Conservation (phyloP, 2,888 invertebrate species). For the Congeria kusceri region DNA sequence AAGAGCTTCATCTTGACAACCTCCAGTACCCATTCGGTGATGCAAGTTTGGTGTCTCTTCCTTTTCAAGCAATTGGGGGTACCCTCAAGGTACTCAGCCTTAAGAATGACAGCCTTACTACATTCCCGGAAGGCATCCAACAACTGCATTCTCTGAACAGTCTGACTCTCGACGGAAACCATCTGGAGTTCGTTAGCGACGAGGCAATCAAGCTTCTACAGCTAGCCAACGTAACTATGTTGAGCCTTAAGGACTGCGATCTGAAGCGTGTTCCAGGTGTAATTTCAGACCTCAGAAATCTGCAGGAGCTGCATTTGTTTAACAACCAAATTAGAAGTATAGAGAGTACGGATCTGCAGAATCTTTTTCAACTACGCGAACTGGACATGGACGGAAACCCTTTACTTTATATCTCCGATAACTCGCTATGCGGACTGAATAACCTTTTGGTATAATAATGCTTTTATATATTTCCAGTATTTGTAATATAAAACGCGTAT, state of each 20-base stretch:
- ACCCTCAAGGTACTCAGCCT: slow-evolving; percentile 61
- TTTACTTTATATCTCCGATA: slow-evolving; percentile 65
- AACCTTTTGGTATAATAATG: slow-evolving; percentile 32
- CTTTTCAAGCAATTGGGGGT: slow-evolving; percentile 47
- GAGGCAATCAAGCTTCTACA: slow-evolving; percentile 59
- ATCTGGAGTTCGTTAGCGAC: slow-evolving; percentile 68
- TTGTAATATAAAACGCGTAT: not conserved
- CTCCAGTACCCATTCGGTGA: slow-evolving; percentile 44
- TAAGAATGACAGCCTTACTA: slow-evolving; percentile 62
- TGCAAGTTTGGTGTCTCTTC: slow-evolving; percentile 53
- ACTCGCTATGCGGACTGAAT: slow-evolving; percentile 55
- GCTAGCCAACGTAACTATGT: slow-evolving; percentile 52
- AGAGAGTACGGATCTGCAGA: slow-evolving; percentile 63
- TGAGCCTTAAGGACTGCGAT: slow-evolving; percentile 64
- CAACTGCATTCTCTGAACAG: slow-evolving; percentile 43
- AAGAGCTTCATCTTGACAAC: slow-evolving; percentile 63
- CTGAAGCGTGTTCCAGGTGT: slow-evolving; percentile 69
- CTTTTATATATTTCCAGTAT: too few relatives aligned
- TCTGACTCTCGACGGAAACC: slow-evolving; percentile 62
- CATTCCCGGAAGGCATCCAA: slow-evolving; percentile 62
- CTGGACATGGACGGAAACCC: slow-evolving; percentile 62
- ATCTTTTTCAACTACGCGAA: slow-evolving; percentile 38
- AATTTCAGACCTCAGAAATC: slow-evolving; percentile 54
- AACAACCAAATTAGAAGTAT: slow-evolving; percentile 66
- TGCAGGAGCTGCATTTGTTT: slow-evolving; percentile 59